phyloP scores from a whole-genome alignment of 2,113 vertebrate species.

The Anolis sagrei region DNA sequence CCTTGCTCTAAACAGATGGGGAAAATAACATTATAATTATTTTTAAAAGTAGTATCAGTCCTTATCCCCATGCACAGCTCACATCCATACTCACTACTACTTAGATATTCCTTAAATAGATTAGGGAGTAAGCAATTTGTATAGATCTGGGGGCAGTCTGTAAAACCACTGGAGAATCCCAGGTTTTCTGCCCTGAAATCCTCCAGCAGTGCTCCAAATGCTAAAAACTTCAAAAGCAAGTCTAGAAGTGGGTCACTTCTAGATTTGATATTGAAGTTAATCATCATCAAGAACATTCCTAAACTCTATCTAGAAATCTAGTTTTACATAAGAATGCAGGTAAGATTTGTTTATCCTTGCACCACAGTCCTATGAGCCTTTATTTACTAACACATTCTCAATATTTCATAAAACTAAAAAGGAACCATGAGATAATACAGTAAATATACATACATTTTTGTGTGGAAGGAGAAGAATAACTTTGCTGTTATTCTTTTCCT shows the following conservation, averaged over 20 bases:
- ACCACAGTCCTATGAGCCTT: not conserved
- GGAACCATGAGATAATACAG: not conserved
- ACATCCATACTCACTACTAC: not conserved
- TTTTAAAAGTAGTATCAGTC: not conserved
- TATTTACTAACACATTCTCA: not conserved
- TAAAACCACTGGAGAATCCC: too few relatives aligned
- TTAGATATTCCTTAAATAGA: not conserved
- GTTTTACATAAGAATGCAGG: not conserved
- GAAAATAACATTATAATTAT: not conserved
- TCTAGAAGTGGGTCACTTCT: too few relatives aligned
- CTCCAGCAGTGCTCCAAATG: too few relatives aligned
- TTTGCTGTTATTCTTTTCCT: not conserved
- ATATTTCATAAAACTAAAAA: not conserved
- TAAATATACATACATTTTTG: not conserved
- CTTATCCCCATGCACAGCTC: not conserved
- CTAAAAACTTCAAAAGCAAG: too few relatives aligned
- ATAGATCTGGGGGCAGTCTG: too few relatives aligned
- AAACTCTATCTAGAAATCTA: not conserved
- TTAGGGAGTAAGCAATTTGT: too few relatives aligned
- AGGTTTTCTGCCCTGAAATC: too few relatives aligned
- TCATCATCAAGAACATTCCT: not conserved
- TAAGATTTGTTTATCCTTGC: not conserved
- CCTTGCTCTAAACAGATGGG: not conserved
- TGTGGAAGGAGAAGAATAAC: not conserved
- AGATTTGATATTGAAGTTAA: not conserved